These are phyloP conservation scores for Euleptes europaea DNA, from an alignment of 2,113 vertebrate species.

Conservation along the genomic window DNA sequence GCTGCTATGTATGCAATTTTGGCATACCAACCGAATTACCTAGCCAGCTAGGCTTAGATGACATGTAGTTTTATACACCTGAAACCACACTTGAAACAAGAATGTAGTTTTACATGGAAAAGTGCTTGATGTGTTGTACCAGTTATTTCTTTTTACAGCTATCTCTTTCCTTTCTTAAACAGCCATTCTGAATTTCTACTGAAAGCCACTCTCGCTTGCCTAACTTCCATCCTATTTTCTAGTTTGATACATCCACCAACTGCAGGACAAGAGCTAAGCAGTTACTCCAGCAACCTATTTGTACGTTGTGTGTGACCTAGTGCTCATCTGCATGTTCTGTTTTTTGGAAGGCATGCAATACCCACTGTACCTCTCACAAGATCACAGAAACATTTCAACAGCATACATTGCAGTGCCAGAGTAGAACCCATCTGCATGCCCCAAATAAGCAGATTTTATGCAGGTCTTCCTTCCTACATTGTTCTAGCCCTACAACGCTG, in stretches of 20 bases:
- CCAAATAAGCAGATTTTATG: not conserved
- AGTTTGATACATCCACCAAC: too few relatives aligned
- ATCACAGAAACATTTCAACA: too few relatives aligned
- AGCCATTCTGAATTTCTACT: not conserved
- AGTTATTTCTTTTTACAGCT: not conserved
- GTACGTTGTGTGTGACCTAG: too few relatives aligned
- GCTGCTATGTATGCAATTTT: not conserved
- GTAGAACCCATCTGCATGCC: not conserved
- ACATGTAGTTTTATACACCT: not conserved
- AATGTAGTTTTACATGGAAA: not conserved
- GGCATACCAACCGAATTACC: not conserved
- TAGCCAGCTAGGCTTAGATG: not conserved
- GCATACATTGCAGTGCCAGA: not conserved
- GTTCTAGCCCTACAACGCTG: not conserved
- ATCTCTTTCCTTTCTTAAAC: not conserved
- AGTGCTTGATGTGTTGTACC: not conserved
- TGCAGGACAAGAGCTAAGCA: too few relatives aligned
- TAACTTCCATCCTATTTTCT: too few relatives aligned
- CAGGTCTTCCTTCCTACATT: not conserved
- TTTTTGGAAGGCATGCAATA: not conserved
- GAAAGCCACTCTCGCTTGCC: not conserved
- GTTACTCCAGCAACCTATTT: too few relatives aligned
- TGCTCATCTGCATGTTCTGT: not conserved
- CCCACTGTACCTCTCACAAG: not conserved
- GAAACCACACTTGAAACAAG: not conserved